Conservation (phyloP, 2,797 vertebrate species). For the Botia almorhae region DNA sequence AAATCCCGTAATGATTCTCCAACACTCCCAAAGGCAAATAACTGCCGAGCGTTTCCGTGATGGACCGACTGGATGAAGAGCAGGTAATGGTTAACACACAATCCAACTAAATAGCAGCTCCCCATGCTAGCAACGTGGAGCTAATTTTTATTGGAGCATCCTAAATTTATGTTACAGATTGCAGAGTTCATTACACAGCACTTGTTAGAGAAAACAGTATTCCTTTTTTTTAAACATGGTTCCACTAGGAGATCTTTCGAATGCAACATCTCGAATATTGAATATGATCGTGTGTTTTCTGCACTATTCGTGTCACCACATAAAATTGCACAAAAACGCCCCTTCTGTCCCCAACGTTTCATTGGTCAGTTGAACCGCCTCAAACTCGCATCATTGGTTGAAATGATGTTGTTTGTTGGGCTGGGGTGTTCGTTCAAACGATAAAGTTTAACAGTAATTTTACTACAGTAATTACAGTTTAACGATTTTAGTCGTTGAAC, state of each 20-base stretch:
- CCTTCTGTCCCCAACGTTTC: neutral
- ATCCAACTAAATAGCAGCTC: conserved; percentile 8
- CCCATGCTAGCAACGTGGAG: neutral
- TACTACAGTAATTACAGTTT: neutral
- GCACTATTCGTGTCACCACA: neutral
- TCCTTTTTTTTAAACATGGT: neutral
- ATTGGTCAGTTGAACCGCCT: neutral
- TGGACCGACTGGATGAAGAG: conserved; percentile 27
- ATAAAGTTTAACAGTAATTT: neutral
- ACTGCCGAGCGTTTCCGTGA: conserved; percentile 32
- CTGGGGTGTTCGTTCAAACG: neutral
- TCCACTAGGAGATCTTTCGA: neutral
- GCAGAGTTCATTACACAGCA: neutral
- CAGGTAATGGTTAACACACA: conserved; percentile 29
- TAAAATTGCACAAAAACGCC: neutral
- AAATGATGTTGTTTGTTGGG: neutral
- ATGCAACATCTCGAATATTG: neutral
- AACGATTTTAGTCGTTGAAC: no score
- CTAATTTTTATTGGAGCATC: neutral
- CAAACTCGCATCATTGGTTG: neutral
- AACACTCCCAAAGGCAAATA: conserved; percentile 41
- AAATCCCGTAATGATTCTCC: conserved; percentile 55
- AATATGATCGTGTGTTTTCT: neutral
- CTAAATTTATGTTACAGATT: neutral
- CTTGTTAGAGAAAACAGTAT: neutral